phyloP scores from a whole-genome alignment of 2,888 invertebrate genomes.

The Resseliella maxima region DNA sequence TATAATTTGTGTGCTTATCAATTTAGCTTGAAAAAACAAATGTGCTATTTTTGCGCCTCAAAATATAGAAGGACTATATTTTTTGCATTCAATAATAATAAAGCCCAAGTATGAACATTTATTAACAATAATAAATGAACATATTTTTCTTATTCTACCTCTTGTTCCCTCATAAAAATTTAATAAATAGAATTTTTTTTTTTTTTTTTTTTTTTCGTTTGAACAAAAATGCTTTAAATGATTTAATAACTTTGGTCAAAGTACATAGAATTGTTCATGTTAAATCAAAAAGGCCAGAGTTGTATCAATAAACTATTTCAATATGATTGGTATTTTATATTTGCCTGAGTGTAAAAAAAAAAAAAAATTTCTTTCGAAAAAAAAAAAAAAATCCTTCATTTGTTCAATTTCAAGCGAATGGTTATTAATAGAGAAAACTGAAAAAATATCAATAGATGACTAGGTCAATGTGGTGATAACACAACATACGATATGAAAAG shows the following conservation, averaged over 20 bases:
- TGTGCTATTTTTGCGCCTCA: too few species aligned
- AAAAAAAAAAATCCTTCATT: too few species aligned
- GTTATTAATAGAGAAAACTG: slow-evolving; percentile 14
- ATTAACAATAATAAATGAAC: too few species aligned
- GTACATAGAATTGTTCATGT: not conserved
- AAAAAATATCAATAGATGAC: not conserved
- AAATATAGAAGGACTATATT: too few species aligned
- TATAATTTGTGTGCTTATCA: too few species aligned
- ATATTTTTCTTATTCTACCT: too few species aligned
- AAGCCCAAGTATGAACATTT: too few species aligned
- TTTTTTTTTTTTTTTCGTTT: too few species aligned
- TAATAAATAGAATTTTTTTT: not conserved
- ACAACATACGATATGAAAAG: not conserved
- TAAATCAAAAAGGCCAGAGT: not conserved
- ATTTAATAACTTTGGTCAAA: slow-evolving; percentile 4
- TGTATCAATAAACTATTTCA: not conserved
- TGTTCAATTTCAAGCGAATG: not conserved
- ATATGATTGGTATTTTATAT: not conserved
- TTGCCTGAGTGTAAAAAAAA: not conserved
- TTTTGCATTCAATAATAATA: too few species aligned
- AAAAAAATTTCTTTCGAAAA: too few species aligned
- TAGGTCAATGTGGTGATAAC: slow-evolving; percentile 33
- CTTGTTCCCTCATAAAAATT: not conserved
- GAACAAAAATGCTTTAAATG: not conserved
- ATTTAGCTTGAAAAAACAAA: too few species aligned